phyloP scores from a whole-genome alignment of 2,113 vertebrate genomes.

The Ictidomys tridecemlineatus region DNA sequence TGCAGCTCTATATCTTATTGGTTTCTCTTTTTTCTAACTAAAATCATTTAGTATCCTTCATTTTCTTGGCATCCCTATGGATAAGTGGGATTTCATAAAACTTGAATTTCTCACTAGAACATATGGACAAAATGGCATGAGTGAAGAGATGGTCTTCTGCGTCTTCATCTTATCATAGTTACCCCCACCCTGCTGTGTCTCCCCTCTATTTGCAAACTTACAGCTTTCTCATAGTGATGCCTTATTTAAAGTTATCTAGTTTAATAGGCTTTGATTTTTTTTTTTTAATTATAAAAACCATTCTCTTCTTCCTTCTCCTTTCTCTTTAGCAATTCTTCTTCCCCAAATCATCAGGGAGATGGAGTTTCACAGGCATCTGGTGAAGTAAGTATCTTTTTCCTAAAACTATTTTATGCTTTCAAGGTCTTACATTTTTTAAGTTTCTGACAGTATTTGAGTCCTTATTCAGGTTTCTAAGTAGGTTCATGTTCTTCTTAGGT shows the following conservation, averaged over 20 bases:
- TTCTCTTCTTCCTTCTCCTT: not conserved
- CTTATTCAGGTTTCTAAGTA: not conserved
- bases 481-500: not conserved
- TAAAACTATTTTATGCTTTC: not conserved
- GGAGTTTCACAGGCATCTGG: slow-evolving; percentile 87
- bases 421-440: not conserved
- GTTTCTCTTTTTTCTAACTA: not conserved
- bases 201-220: not conserved
- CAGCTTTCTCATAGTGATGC: not conserved
- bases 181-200: not conserved
- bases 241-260: not conserved
- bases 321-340: slow-evolving; percentile 93
- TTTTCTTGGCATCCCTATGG: slow-evolving; percentile 10
- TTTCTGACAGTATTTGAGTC: not conserved
- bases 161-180: not conserved
- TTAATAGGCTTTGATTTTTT: not conserved
- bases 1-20: not conserved
- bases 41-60: not conserved
- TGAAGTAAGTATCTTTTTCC: slow-evolving; percentile 90
- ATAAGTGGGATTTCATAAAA: not conserved
- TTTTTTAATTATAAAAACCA: not conserved
- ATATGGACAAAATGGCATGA: not conserved
- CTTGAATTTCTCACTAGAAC: not conserved
- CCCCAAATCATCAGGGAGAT: slow-evolving; percentile 97
- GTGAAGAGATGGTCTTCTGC: not conserved